Evolutionary conservation across 2,888 invertebrate species (phyloP).

Genomic region (Watsonalla cultraria): DNA sequence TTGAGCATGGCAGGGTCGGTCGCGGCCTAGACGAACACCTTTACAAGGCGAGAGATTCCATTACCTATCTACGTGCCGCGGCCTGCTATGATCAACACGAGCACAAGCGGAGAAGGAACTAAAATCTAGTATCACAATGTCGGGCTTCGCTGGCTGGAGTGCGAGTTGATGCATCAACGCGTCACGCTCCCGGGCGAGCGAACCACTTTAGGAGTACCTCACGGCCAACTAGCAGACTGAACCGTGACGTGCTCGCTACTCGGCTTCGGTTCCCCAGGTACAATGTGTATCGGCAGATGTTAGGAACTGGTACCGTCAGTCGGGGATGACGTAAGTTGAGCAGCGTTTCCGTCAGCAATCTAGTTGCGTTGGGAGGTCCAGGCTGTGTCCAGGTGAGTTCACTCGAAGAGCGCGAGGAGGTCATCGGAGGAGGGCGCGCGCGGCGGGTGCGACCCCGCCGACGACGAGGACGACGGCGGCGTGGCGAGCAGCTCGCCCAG

Average conservation of each 20-base stretch:
- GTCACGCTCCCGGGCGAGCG: slow-evolving; percentile 33
- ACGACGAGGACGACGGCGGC: slow-evolving; percentile 75
- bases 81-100: slow-evolving; percentile 48
- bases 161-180: slow-evolving; percentile 58
- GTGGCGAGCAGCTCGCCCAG: slow-evolving; percentile 72
- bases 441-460: slow-evolving; percentile 71
- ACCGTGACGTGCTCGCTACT: background rate
- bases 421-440: slow-evolving; percentile 74
- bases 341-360: background rate
- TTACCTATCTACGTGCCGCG: slow-evolving; percentile 31
- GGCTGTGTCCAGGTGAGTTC: slow-evolving; percentile 22
- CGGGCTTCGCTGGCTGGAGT: slow-evolving; percentile 66
- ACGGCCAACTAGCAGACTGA: background rate
- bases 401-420: slow-evolving; percentile 73
- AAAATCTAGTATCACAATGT: slow-evolving; percentile 79
- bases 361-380: background rate
- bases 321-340: background rate
- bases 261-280: background rate
- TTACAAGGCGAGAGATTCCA: slow-evolving; percentile 51
- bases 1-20: slow-evolving; percentile 41
- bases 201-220: slow-evolving; percentile 9
- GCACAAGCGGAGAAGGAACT: slow-evolving; percentile 70
- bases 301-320: slow-evolving; percentile 1
- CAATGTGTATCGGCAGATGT: slow-evolving; percentile 1
- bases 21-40: slow-evolving; percentile 32